Percentiles rank a stretch among this genome's conserved stretches.
Evolutionary conservation across 2,113 vertebrate genomes (phyloP).

Genomic region (Dascyllus trimaculatus): DNA sequence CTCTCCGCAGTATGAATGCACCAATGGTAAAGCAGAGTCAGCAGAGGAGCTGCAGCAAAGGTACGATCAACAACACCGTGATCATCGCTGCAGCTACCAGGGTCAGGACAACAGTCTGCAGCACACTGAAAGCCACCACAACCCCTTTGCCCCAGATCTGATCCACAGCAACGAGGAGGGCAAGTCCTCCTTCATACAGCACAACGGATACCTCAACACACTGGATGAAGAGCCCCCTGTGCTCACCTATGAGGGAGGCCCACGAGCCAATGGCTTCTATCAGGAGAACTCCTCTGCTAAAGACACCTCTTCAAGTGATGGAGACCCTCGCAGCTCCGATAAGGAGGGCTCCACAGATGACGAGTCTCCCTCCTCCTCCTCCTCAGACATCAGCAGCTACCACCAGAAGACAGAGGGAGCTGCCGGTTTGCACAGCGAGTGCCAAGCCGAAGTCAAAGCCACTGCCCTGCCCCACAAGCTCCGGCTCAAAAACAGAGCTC

Average conservation of each 20-base stretch:
- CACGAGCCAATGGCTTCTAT: conserved; percentile 72
- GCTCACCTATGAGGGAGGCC: conserved; percentile 82
- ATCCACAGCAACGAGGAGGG: conserved; percentile 79
- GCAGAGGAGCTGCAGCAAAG: conserved; percentile 61
- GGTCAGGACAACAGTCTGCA: conserved; percentile 54
- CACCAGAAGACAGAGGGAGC: conserved; percentile 60
- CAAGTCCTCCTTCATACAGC: conserved; percentile 72
- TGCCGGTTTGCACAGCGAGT: conserved; percentile 49
- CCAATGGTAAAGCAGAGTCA: conserved; percentile 43
- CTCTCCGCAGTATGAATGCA: conserved; percentile 75
- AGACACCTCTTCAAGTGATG: conserved; percentile 84
- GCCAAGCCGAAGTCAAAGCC: conserved; percentile 77
- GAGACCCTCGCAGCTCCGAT: conserved; percentile 83
- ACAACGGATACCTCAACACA: conserved; percentile 80
- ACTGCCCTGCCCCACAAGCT: conserved; percentile 89
- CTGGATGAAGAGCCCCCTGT: conserved; percentile 83
- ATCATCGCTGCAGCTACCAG: conserved; percentile 61
- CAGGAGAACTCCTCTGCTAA: conserved; percentile 81
- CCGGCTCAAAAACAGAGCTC: conserved; percentile 86
- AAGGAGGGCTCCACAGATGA: conserved; percentile 86
- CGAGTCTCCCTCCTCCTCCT: conserved; percentile 80
- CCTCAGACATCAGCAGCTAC: conserved; percentile 78
- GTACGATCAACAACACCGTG: conserved; percentile 52
- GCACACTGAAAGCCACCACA: conserved; percentile 62
- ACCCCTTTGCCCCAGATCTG: conserved; percentile 81